phyloP scores from a whole-genome alignment of 2,888 invertebrate genomes.

The Mythimna lalbum region DNA sequence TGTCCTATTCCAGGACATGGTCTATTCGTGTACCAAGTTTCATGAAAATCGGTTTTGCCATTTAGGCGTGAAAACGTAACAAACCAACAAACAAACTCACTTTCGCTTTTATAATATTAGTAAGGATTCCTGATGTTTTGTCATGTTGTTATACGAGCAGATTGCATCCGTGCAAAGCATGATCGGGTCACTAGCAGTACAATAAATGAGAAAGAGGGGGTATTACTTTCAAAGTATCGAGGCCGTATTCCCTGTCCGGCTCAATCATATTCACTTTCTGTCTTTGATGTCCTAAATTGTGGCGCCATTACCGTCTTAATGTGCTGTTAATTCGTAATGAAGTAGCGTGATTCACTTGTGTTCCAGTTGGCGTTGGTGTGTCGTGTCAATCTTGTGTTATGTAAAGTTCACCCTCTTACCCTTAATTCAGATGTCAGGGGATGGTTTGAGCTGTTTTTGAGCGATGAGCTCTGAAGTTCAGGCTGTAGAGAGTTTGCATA shows the following conservation, averaged over 20 bases:
- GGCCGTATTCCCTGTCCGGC: conserved; percentile 10
- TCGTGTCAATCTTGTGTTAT: conserved; percentile 13
- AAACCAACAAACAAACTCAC: no score
- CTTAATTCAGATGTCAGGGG: not conserved
- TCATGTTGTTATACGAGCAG: not conserved
- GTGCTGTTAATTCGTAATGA: conserved; percentile 47
- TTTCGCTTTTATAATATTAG: no score
- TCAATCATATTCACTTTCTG: conserved; percentile 28
- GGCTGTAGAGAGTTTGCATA: no score
- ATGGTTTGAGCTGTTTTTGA: not conserved
- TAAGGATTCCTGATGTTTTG: no score
- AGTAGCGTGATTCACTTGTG: conserved; percentile 26
- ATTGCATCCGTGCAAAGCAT: no score
- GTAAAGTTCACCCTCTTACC: not conserved
- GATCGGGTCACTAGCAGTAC: not conserved
- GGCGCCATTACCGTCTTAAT: conserved; percentile 40
- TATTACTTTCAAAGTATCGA: not conserved
- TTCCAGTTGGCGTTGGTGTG: conserved; percentile 17
- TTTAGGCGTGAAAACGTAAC: no score
- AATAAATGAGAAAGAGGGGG: not conserved
- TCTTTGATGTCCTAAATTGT: conserved; percentile 40
- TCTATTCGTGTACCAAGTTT: no score
- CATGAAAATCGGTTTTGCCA: no score
- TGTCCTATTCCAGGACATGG: no score
- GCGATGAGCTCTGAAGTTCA: not conserved